Conservation (phyloP, 2,888 invertebrate species). For the Empis livida region DNA sequence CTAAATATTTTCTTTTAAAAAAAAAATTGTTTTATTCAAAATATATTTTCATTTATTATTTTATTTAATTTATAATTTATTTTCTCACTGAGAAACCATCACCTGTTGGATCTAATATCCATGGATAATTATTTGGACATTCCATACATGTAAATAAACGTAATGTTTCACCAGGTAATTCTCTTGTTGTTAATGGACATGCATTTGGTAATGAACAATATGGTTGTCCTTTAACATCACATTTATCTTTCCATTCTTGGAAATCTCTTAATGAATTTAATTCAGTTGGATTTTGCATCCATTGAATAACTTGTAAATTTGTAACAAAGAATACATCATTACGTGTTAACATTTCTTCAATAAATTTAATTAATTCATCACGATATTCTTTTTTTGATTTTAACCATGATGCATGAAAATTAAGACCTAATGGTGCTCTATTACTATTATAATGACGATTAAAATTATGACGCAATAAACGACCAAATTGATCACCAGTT, state of each 20-base stretch:
- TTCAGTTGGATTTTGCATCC: conserved; percentile 93
- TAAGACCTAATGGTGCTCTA: conserved; percentile 81
- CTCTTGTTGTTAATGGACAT: conserved; percentile 77
- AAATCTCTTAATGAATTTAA: conserved; percentile 75
- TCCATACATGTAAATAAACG: conserved; percentile 92
- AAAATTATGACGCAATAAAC: conserved; percentile 86
- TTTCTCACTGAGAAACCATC: conserved; percentile 74
- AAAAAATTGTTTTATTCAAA: too few species aligned
- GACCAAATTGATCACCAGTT: conserved; percentile 77
- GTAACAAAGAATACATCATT: conserved; percentile 91
- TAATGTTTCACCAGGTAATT: conserved; percentile 82
- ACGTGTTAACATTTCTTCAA: conserved; percentile 79
- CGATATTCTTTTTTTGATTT: conserved; percentile 88
- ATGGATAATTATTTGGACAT: conserved; percentile 90
- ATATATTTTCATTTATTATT: conserved; percentile 9
- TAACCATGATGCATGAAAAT: conserved; percentile 92
- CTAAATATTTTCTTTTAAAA: conserved; percentile 16
- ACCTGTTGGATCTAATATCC: conserved; percentile 89
- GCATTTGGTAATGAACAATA: conserved; percentile 86
- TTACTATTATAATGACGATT: conserved; percentile 87
- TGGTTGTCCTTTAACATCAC: conserved; percentile 87
- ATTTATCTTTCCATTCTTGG: conserved; percentile 91
- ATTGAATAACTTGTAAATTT: conserved; percentile 81
- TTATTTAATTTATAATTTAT: conserved; percentile 12
- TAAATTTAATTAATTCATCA: conserved; percentile 83